These are phyloP conservation scores for Pecten maximus DNA, from an alignment of 2,888 invertebrate genomes.

Conservation along the genomic window DNA sequence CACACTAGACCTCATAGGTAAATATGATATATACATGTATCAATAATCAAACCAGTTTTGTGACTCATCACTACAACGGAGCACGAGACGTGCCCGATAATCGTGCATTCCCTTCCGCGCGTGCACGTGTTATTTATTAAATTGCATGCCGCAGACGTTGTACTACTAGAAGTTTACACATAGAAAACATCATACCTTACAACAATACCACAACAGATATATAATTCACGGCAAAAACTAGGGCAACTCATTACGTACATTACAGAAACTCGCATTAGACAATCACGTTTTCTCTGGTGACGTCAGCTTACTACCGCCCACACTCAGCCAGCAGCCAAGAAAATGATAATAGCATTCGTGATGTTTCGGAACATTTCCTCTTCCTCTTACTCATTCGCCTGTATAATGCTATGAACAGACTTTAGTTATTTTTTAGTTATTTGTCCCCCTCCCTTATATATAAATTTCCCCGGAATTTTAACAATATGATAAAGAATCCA, in stretches of 20 bases:
- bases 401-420: too few species aligned
- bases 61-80: background rate
- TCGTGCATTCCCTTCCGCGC: background rate
- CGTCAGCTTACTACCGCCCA: background rate
- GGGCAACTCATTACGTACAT: background rate
- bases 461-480: too few species aligned
- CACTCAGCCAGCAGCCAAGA: background rate
- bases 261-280: background rate
- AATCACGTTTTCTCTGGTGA: background rate
- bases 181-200: too few species aligned
- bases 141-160: constrained; percentile 7
- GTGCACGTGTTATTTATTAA: background rate
- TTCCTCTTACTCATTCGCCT: background rate
- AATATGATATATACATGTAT: background rate
- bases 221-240: constrained; percentile 3
- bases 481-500: too few species aligned
- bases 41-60: background rate
- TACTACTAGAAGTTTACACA: background rate
- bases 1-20: background rate
- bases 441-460: too few species aligned
- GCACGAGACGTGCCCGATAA: background rate
- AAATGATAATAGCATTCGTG: background rate
- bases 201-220: background rate
- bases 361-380: background rate
- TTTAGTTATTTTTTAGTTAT: too few species aligned